phyloP scores from a whole-genome alignment of 37 sponge, comb jelly and placozoan genomes.

The Spongia lamella region DNA sequence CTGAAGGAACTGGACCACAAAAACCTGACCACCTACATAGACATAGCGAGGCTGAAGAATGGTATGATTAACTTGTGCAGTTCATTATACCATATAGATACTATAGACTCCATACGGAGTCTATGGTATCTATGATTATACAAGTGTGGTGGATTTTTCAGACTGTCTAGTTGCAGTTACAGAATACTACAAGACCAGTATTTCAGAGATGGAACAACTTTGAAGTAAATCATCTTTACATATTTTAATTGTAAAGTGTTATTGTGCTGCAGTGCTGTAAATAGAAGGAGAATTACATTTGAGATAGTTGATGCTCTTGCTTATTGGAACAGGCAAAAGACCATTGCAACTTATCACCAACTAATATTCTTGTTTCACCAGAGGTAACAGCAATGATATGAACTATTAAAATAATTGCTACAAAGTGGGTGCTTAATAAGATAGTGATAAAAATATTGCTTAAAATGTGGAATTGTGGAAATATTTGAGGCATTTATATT shows the following conservation, averaged over 20 bases:
- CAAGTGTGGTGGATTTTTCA: too few species aligned
- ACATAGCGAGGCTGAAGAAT: constrained; percentile 64
- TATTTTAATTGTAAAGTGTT: too few species aligned
- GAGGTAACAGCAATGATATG: constrained; percentile 60
- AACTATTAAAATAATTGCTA: too few species aligned
- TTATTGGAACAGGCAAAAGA: constrained; percentile 51
- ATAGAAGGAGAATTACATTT: constrained; percentile 28
- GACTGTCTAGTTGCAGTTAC: constrained; percentile 77
- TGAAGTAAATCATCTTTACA: too few species aligned
- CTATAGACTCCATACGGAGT: too few species aligned
- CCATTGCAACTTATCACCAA: constrained; percentile 58
- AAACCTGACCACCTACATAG: constrained; percentile 78
- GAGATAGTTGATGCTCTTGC: constrained; percentile 65
- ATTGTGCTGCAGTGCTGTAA: neutral
- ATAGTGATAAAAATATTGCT: too few species aligned
- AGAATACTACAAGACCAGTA: constrained; percentile 72
- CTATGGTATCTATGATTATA: too few species aligned
- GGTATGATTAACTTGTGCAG: too few species aligned
- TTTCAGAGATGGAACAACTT: constrained; percentile 21
- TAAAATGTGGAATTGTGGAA: too few species aligned
- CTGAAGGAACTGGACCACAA: constrained; percentile 64
- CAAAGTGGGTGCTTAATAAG: too few species aligned
- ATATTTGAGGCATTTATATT: too few species aligned
- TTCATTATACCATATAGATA: too few species aligned
- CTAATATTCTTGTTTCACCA: constrained; percentile 52